Conservation (phyloP, 1,140 invertebrate genomes). For the Calliphora vicina region DNA sequence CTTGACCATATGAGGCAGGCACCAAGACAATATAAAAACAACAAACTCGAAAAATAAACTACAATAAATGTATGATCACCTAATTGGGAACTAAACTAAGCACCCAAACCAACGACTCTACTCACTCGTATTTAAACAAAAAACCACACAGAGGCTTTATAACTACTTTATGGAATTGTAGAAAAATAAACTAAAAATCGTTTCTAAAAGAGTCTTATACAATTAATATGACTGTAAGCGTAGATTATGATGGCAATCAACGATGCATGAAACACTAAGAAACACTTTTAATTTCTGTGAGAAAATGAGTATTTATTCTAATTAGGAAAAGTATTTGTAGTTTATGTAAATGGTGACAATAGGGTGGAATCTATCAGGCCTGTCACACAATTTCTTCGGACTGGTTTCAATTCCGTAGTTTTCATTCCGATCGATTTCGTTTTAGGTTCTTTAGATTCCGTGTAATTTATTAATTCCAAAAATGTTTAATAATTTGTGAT, state of each 20-base stretch:
- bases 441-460: too few relatives aligned
- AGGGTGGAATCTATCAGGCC: too few relatives aligned
- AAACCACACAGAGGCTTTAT: background rate
- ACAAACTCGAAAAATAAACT: background rate
- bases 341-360: too few relatives aligned
- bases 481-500: too few relatives aligned
- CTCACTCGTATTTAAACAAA: background rate
- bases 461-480: too few relatives aligned
- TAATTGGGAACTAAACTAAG: background rate
- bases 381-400: too few relatives aligned
- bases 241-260: slow-evolving; percentile 5
- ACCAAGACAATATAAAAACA: background rate
- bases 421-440: too few relatives aligned
- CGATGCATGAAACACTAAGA: background rate
- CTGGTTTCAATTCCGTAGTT: too few relatives aligned
- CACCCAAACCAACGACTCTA: background rate
- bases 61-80: background rate
- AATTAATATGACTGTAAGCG: background rate
- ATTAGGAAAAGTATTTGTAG: background rate
- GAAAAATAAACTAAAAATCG: background rate
- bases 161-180: background rate
- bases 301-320: background rate
- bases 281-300: slow-evolving; percentile 14
- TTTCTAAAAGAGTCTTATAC: background rate
- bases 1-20: background rate